Percentiles rank a stretch among this genome's conserved stretches.
phyloP scores from a whole-genome alignment of 2,797 vertebrate species.

The Mallotus villosus region DNA sequence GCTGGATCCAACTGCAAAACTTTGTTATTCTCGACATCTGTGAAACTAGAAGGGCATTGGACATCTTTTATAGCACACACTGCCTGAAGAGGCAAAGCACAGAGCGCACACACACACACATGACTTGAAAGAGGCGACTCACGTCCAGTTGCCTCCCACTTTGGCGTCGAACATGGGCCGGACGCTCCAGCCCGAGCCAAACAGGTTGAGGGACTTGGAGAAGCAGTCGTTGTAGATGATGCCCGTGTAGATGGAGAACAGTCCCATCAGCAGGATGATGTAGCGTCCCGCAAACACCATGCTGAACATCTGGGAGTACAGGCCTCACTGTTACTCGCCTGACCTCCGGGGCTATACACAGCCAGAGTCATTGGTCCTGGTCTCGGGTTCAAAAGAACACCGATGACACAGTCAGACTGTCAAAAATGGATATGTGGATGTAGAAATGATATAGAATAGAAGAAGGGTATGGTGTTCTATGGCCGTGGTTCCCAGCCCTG shows the following conservation, averaged over 20 bases:
- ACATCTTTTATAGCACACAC: background rate
- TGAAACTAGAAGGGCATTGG: constrained; percentile 61
- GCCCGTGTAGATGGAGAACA: constrained; percentile 95
- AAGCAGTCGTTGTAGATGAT: constrained; percentile 99
- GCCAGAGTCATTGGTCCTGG: too few relatives aligned
- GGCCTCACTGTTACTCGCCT: background rate
- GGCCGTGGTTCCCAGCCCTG: too few relatives aligned
- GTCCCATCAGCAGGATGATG: constrained; percentile 95
- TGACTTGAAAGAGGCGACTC: constrained; percentile 61
- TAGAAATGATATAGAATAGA: too few relatives aligned
- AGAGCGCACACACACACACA: background rate
- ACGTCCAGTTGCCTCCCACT: constrained; percentile 84
- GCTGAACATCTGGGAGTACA: constrained; percentile 91
- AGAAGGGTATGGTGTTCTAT: too few relatives aligned
- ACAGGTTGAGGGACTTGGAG: constrained; percentile 93
- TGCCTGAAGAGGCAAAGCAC: background rate
- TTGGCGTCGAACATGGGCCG: constrained; percentile 83
- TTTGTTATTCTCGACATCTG: constrained; percentile 67
- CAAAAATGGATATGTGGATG: too few relatives aligned
- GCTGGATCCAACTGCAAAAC: constrained; percentile 88
- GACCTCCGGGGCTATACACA: too few relatives aligned
- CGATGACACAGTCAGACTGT: too few relatives aligned
- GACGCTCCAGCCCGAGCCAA: constrained; percentile 94
- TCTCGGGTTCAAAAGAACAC: too few relatives aligned
- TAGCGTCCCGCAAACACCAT: constrained; percentile 94